Base-by-base conservation (phyloP, 1,140 invertebrate species). In the Nasonia longicornis region DNA sequence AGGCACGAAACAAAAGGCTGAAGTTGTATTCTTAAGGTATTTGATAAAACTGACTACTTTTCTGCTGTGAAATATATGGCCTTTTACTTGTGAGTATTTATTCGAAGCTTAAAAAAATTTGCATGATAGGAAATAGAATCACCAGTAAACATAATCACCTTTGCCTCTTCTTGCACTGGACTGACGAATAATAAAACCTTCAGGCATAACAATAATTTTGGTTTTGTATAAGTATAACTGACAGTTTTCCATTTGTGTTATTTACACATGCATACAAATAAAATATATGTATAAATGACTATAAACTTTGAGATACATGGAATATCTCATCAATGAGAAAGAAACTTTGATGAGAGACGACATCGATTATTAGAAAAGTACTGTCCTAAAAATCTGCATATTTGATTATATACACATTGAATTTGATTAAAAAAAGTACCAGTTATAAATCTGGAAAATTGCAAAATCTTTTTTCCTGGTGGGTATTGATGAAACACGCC, bases 1-100 rank as follows among this genome's bases (percentile, higher is more conserved):
- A 75, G 81, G 81, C 71, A 82, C 77, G 12, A 82, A 79, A 79
- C 78, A 82, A 82, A 79, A 82, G 81, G 81, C 81, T 75, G 71
- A 75, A 82, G 70, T 82, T 77, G 42, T 26, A 70, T 77, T 42
- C 66, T 76, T 71, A 80, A 74, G 29, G 64, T 75, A 69, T 80
- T 52, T 38, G 29, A 74, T 75, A 76, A 81, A 81, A 76, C 72
- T 71, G 26, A 76, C 35, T 66, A 63, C 16, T 71, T 29, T 66
- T 66, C 48, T 72, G 38, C 35, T 76, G 48, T 72, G 16, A 73
- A 67, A 74, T 52, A 64, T 78, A 82, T 77, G 80, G 66, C 63
- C 67, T 78, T 82, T 74, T 66, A 42, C 29, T 73, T 48, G 63
- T 82, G 72, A 82, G 77, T 82, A 82, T 77, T 81, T 45, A 66